Evolutionary conservation across 30 jellyfish, hydroid and myxozoan species (phyloP), one percentile per base, ranked within the genome.

Genomic region (Calvadosia cruxmelitensis): DNA sequence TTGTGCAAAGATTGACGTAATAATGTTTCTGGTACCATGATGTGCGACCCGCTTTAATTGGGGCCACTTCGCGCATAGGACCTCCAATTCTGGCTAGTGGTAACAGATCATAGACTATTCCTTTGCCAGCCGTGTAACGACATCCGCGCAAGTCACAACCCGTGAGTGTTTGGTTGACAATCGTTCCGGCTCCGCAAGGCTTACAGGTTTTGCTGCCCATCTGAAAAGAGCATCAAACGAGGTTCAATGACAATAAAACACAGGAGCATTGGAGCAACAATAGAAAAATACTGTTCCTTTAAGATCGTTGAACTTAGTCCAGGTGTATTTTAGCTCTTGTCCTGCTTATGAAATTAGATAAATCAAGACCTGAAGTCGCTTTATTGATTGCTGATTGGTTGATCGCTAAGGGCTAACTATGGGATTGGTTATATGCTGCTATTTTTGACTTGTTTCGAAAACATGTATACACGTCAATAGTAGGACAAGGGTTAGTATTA

Each of bases 81-180:
- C 96, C 96, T 23, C 82, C 92, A 31, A 63, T 92, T 53, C 66
- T 75, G 24, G 78, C 84, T 64, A 86, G 83, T 0, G 96, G 96
- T 70, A 87, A 73, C 53, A 86, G 64, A 64, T 86, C 94, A 73
- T 77, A 86, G 20, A 35, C 30, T 26, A 85, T 31, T 5, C 92
- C 94, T 26, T 79, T 73, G 31, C 78, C 92, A 5, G 93, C 83
- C 12, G 72, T 3, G 68, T 76, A 86, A 34, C 61, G 53, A 71
- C 96, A 86, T 10, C 74, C 52, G 33, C 74, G 69, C 28, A 71
- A 74, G 29, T 73, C 71, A 57, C 96, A 86, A 61, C 76, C 94
- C 5, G 84, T 75, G 15, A 80, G 80, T 7, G 64, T 83, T 50
- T 34, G 71, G 66, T 78, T 86, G 7, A 88, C 53, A 0, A 80